phyloP scores from a whole-genome alignment of 2,113 vertebrate species.

The Glaucidium brasilianum region DNA sequence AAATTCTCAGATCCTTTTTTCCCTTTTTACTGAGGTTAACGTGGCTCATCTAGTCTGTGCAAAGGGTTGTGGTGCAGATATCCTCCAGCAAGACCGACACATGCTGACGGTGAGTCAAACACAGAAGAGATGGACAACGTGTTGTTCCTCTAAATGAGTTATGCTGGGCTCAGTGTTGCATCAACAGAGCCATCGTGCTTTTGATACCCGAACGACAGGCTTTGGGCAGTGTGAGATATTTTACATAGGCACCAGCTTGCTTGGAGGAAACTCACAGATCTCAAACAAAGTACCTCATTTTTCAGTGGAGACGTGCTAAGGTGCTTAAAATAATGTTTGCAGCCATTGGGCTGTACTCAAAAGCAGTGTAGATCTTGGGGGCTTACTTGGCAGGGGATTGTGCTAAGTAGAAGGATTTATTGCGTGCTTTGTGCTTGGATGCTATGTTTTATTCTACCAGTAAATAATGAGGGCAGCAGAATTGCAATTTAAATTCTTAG shows the following conservation, averaged over 20 bases:
- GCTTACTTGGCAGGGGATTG: neutral
- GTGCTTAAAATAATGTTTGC: neutral
- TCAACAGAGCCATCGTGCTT: neutral
- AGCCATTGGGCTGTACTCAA: neutral
- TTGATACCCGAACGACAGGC: neutral
- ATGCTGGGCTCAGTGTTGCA: neutral
- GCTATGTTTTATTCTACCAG: neutral
- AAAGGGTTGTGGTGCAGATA: neutral
- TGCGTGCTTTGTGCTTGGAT: neutral
- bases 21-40: neutral
- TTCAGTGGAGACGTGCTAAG: neutral
- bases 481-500: neutral
- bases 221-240: neutral
- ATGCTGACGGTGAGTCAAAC: neutral
- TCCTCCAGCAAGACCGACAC: neutral
- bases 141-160: neutral
- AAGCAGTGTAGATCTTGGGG: neutral
- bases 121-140: neutral
- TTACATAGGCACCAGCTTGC: neutral
- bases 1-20: neutral
- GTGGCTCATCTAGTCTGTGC: neutral
- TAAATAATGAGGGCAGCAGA: constrained; percentile 6
- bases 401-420: neutral
- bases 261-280: neutral
- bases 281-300: neutral